These are phyloP conservation scores for Pseudoatta argentina DNA, from an alignment of 1,140 invertebrate genomes.

Conservation along the genomic window DNA sequence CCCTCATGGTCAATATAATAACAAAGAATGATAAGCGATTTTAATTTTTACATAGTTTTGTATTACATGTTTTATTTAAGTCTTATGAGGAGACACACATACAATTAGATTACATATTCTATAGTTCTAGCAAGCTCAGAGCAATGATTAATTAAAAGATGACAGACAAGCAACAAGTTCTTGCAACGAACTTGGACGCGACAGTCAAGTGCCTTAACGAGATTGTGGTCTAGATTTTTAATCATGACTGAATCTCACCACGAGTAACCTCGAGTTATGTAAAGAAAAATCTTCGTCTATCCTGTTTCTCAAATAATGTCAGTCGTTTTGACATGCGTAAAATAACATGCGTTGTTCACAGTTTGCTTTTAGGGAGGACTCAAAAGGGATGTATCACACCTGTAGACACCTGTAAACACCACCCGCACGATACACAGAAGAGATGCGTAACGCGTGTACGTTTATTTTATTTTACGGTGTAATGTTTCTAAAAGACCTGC, in stretches of 20 bases:
- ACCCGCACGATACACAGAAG: background rate
- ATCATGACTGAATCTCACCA: background rate
- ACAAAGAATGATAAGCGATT: no score
- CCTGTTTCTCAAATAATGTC: slow-evolving; percentile 4
- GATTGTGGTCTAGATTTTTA: slow-evolving; percentile 41
- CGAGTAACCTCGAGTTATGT: background rate
- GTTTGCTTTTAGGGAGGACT: background rate
- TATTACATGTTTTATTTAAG: no score
- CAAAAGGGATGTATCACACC: background rate
- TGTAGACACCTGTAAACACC: background rate
- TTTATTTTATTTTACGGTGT: slow-evolving; percentile 9
- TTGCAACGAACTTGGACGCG: slow-evolving; percentile 24
- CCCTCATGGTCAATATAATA: no score
- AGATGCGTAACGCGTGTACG: background rate
- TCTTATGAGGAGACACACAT: no score
- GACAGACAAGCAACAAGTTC: slow-evolving; percentile 48
- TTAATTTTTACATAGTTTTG: no score
- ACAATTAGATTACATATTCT: background rate
- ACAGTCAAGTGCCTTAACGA: slow-evolving; percentile 16
- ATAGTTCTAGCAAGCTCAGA: background rate
- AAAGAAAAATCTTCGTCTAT: background rate
- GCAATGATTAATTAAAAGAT: slow-evolving; percentile 47
- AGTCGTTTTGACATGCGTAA: slow-evolving; percentile 16
- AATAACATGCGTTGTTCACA: slow-evolving; percentile 11
- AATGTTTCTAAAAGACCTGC: slow-evolving; percentile 11